Conservation (phyloP, 2,113 vertebrate species). For the Alligator mississippiensis region DNA sequence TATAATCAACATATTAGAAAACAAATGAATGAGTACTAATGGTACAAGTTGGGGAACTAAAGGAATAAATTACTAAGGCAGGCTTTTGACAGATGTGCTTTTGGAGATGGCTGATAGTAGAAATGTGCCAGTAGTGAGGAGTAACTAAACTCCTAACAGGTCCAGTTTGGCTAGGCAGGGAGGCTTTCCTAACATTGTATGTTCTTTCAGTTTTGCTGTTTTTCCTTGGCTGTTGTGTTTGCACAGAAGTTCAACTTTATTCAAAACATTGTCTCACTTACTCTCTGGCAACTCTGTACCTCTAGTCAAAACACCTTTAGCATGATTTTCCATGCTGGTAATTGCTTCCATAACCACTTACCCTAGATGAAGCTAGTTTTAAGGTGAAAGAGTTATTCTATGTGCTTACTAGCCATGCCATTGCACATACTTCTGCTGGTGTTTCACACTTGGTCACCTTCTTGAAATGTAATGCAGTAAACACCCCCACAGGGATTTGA, state of each 20-base stretch:
- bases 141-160: no score
- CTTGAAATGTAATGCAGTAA: rapidly evolving
- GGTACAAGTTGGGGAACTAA: neutral
- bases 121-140: neutral
- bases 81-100: neutral
- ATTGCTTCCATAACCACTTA: neutral
- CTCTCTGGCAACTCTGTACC: neutral
- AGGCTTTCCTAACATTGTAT: neutral
- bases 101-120: neutral
- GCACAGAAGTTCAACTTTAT: neutral
- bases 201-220: neutral
- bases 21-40: neutral
- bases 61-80: neutral
- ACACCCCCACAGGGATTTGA: neutral
- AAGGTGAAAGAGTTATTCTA: neutral
- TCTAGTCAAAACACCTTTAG: no score
- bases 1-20: neutral
- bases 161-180: neutral
- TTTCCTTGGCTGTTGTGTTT: neutral
- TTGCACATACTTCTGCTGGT: neutral
- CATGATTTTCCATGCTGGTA: neutral
- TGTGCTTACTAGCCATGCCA: neutral
- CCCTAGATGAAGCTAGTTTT: no score
- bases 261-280: neutral
- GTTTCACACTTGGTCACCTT: neutral